Base-by-base conservation (phyloP, 2,888 invertebrate species). In the Arge pagana region DNA sequence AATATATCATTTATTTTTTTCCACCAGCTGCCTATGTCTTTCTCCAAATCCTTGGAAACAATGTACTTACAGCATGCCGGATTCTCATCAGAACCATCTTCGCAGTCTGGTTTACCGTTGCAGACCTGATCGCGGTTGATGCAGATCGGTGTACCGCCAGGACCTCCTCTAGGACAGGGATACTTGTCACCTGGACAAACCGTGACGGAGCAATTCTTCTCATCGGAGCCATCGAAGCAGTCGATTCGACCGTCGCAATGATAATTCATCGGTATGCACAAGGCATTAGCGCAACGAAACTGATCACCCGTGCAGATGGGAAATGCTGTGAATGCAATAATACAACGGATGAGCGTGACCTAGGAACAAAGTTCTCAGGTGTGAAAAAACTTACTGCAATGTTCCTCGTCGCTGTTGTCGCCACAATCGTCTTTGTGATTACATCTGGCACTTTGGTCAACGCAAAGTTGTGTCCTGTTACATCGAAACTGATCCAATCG, bases 351-450 rank as follows among this genome's bases (percentile, higher is more conserved):
- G 24, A 45, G 7, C 41, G 7, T 43, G 19, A 19, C 28, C 11
- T 11, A 28, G 31, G 26, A 24, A 8, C 16, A 18, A 35, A 18
- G 35, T 21, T 35, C n/a, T 24, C 21, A 50, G 24, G n/a, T 15
- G 18, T 11, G 26, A 13, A 19, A 5, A 18, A 66, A 85, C 88
- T 84, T 76, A 93, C 93, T 91, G 83, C 96, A 96, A 60, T 86
- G 85, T 57, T 86, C 85, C 77, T 96, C 96, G 71, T 96, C 96
- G 1, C 93, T 91, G 74, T 89, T 90, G 77, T 94, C 93, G n/a
- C 87, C 90, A 70, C 94, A 95, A 78, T 95, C 94, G 75, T 92
- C 89, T 72, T 86, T 87, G 77, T 94, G 92, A 79, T 95, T 93
- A 76, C 94, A 95, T 72, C 88, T 87, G 62, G 81, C 79, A 15